Evolutionary conservation across 2,113 vertebrate species (phyloP).

Genomic region (Microtus oregoni): DNA sequence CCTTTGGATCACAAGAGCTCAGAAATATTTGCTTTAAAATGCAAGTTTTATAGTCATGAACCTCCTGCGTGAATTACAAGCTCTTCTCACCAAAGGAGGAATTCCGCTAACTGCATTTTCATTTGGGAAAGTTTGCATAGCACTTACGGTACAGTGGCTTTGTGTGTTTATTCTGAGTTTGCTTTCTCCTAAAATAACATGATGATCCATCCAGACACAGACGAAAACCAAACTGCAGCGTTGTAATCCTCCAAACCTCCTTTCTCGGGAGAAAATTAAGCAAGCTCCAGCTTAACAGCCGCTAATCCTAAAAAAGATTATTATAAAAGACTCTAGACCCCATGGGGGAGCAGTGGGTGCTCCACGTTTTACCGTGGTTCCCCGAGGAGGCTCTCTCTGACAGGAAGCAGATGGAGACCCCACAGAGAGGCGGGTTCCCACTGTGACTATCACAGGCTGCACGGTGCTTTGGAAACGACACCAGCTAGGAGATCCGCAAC

Average conservation of each 20-base stretch:
- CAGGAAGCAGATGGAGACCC: constrained; percentile 79
- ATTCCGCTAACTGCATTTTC: not conserved
- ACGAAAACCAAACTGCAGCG: constrained; percentile 61
- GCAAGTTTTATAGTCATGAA: not conserved
- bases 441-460: constrained; percentile 67
- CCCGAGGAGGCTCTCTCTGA: constrained; percentile 71
- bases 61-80: not conserved
- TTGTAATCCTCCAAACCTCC: constrained; percentile 57
- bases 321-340: constrained; percentile 57
- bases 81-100: constrained; percentile 46
- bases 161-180: not conserved
- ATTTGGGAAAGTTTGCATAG: constrained; percentile 20
- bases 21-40: constrained; percentile 50
- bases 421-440: constrained; percentile 62
- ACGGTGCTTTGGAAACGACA: constrained; percentile 82
- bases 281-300: constrained; percentile 40
- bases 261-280: constrained; percentile 67
- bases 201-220: constrained; percentile 54
- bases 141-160: not conserved
- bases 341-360: constrained; percentile 64
- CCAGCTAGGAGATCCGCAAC: constrained; percentile 82
- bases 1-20: not conserved
- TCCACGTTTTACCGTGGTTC: not conserved
- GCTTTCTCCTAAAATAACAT: not conserved
- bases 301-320: constrained; percentile 67